phyloP scores from a whole-genome alignment of 2,797 vertebrate genomes.

The Peromyscus attwateri region DNA sequence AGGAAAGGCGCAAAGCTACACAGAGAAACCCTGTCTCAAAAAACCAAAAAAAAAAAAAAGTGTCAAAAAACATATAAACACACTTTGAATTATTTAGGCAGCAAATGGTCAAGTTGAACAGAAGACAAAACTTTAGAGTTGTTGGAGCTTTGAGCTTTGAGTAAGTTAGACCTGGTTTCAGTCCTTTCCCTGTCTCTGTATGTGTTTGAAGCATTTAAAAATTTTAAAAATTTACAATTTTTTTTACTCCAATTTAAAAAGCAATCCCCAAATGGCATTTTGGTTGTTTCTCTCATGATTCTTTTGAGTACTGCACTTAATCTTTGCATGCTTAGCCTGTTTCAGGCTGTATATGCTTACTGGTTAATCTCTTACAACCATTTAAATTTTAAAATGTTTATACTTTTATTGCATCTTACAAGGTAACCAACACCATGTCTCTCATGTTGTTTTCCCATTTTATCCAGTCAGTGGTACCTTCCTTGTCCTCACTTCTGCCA shows the following conservation, averaged over 20 bases:
- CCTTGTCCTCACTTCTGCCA: background rate
- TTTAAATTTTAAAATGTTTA: background rate
- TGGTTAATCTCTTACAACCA: background rate
- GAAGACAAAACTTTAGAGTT: slow-evolving; percentile 22
- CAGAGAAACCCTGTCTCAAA: too few relatives aligned
- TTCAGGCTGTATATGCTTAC: background rate
- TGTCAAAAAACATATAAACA: background rate
- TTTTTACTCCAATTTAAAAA: background rate
- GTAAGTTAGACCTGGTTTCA: background rate
- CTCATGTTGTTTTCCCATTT: background rate
- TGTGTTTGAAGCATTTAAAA: background rate
- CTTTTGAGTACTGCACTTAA: slow-evolving; percentile 9
- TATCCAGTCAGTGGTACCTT: background rate
- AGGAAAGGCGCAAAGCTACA: too few relatives aligned
- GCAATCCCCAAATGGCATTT: background rate
- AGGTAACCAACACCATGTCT: background rate
- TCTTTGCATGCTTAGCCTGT: background rate
- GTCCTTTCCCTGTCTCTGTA: background rate
- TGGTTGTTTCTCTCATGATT: background rate
- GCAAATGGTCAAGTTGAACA: slow-evolving; percentile 12
- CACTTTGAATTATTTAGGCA: slow-evolving; percentile 55
- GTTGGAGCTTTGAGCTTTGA: background rate
- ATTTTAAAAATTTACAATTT: background rate
- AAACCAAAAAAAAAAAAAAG: too few relatives aligned
- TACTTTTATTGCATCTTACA: background rate